Percentiles rank a stretch among this genome's conserved stretches.
Evolutionary conservation across 1,140 invertebrate genomes (phyloP).

Genomic region (Popillia japonica): DNA sequence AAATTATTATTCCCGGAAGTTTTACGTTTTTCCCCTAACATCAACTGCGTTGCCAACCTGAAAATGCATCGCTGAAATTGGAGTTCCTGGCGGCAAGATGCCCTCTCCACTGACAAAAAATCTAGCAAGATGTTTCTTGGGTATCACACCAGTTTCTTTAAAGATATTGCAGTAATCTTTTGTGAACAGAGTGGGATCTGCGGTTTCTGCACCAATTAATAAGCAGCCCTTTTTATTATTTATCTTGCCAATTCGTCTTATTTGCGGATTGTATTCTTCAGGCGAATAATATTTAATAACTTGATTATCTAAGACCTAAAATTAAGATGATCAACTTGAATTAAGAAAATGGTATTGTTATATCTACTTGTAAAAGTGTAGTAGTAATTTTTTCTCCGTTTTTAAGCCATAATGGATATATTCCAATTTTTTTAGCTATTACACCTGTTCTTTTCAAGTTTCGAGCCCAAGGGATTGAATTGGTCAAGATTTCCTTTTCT

Average conservation of each 20-base stretch:
- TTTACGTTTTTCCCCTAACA: slow-evolving; percentile 91
- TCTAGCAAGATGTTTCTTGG: slow-evolving; percentile 83
- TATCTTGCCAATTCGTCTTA: slow-evolving; percentile 59
- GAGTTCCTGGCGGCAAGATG: slow-evolving; percentile 87
- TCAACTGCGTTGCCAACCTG: slow-evolving; percentile 91
- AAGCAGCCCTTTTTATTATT: slow-evolving; percentile 72
- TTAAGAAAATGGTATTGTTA: not conserved
- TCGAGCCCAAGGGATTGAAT: slow-evolving; percentile 69
- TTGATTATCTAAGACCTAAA: slow-evolving; percentile 93
- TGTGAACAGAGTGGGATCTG: slow-evolving; percentile 86
- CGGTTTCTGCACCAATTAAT: slow-evolving; percentile 88
- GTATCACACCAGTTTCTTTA: slow-evolving; percentile 83
- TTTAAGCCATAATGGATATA: slow-evolving; percentile 91
- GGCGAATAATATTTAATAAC: slow-evolving; percentile 92
- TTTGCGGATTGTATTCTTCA: slow-evolving; percentile 73
- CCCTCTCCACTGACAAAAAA: slow-evolving; percentile 90
- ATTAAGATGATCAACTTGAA: no score
- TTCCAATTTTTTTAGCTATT: slow-evolving; percentile 92
- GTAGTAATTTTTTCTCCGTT: slow-evolving; percentile 79
- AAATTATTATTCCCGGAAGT: slow-evolving; percentile 48
- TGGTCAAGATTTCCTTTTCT: slow-evolving; percentile 63
- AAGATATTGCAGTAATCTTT: slow-evolving; percentile 92
- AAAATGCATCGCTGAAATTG: slow-evolving; percentile 89
- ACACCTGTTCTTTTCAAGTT: slow-evolving; percentile 79
- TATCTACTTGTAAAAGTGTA: slow-evolving; percentile 84